Evolutionary conservation across 1,140 invertebrate genomes (phyloP), one percentile per base, ranked within the genome.

Genomic region (Galendromus occidentalis): DNA sequence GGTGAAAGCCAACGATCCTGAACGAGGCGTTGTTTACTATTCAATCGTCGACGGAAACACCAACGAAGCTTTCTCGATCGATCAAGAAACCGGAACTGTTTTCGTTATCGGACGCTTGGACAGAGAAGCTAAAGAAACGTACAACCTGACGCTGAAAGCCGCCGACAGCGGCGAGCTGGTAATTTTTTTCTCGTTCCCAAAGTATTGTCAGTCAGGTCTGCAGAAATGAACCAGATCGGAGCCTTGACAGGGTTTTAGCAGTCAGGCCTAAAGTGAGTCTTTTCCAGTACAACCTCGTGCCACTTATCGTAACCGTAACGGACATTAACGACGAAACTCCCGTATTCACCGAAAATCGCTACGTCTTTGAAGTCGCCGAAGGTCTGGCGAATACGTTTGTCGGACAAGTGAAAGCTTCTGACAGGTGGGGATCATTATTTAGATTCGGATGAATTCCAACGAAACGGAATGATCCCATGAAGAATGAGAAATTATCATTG

Each of bases 301-400:
- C 84, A 1, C 84, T 91, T 0, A 88, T 89, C 71, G 87, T 93
- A 20, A 85, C 84, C 72, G 85, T 93, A 0, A 87, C 86, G 0
- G 89, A 91, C 71, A 88, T 90, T 42, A 91, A 92, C 71, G 88
- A 92, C 70, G 88, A 90, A 68, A 74, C 70, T 65, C 76, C 76
- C 28, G 84, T 85, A 69, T 91, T 91, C 72, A 80, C 85, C 6
- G 82, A 82, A 29, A 69, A 82, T 44, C 86, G 86, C 0, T 91
- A 90, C 86, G 76, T 86, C 85, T 91, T 91, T 73, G 76, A 81
- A 9, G 85, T 91, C 0, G 84, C 86, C 72, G 89, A 92, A 80
- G 88, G 88, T 64, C 78, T 80, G 44, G 75, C 79, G 0, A 79
- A 82, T 59, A 80, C 80, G 47, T 76, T 81, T 17, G 83, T 88